Base-by-base conservation (phyloP, 2,888 invertebrate species). In the Siphonodentalium dalli region DNA sequence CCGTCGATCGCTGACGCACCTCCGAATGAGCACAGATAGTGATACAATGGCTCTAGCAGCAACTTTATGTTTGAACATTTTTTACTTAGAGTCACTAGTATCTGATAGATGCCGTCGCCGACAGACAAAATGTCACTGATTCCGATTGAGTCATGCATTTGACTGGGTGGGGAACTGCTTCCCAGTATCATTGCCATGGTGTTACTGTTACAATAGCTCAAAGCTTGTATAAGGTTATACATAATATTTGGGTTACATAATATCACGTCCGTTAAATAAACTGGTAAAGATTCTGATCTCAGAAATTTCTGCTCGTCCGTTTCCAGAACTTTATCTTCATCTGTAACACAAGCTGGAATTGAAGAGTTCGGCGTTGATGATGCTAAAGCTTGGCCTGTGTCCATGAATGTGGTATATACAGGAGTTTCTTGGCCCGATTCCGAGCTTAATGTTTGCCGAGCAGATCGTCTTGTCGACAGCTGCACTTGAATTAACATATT, bases 41-140 rank as follows among this genome's bases (percentile, higher is more conserved):
- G 86, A 72, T 90, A 86, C 33, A 94, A 85, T 0, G 92, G 91
- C 63, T 88, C 87, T 69, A 94, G 87, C 73, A 93, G 87, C 50
- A 90, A 85, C 23, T 87, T 86, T 2, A 90, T 88, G 73, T 88
- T 87, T 7, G 91, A 88, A 2, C 92, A 88, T 71, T 89, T 88
- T 38, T 87, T 86, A n/a, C 89, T 88, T 58, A 94, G 84, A 2
- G 89, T 88, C 26, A 89, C 87, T 47, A 93, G 85, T 63, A 94
- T 85, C 82, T 90, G 89, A 75, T 92, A 93, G n/a, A 93, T 88
- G 20, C 91, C 91, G 75, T 94, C 93, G 2, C 90, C 90, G 46
- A 93, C 88, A 0, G 90, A 90, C 26, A 88, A 86, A 8, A 89
- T 88, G 8, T 84, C 85, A 6, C 76, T 75, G 5, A 73, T 70